These are phyloP conservation scores for Melanostoma mellinum DNA, from an alignment of 2,888 invertebrate species.

Conservation along the genomic window DNA sequence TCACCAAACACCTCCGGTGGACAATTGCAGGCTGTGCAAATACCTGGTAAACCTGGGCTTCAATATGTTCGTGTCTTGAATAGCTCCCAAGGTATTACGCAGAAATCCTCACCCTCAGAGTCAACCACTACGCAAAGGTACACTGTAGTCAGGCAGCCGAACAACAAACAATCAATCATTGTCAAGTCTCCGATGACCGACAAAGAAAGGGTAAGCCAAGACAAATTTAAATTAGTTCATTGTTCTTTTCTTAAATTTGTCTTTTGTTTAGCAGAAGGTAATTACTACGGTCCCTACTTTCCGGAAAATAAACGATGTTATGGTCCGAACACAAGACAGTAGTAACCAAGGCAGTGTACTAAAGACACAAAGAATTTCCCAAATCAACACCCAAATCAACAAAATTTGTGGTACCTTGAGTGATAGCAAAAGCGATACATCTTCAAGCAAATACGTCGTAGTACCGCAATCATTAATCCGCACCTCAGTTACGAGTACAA, in stretches of 20 bases:
- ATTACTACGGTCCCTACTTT: slow-evolving; percentile 75
- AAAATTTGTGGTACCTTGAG: slow-evolving; percentile 70
- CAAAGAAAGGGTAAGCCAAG: slow-evolving; percentile 70
- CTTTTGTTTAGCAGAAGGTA: slow-evolving; percentile 69
- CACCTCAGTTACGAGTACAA: slow-evolving; percentile 53
- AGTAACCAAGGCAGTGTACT: slow-evolving; percentile 35
- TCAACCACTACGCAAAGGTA: slow-evolving; percentile 75
- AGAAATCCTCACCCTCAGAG: slow-evolving; percentile 35
- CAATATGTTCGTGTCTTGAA: slow-evolving; percentile 88
- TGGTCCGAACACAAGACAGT: slow-evolving; percentile 26
- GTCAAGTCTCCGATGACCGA: slow-evolving; percentile 75
- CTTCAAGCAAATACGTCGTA: slow-evolving; percentile 76
- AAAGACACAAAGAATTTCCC: slow-evolving; percentile 77
- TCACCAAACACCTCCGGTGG: slow-evolving; percentile 68
- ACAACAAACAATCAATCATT: slow-evolving; percentile 73
- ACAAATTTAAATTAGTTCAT: not conserved
- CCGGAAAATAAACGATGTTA: slow-evolving; percentile 74
- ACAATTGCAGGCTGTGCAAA: slow-evolving; percentile 78
- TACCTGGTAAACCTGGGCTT: slow-evolving; percentile 81
- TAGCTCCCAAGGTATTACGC: slow-evolving; percentile 77
- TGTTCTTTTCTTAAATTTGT: not conserved
- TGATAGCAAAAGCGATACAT: slow-evolving; percentile 74
- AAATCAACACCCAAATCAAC: slow-evolving; percentile 78
- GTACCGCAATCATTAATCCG: slow-evolving; percentile 75
- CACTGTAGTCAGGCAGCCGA: slow-evolving; percentile 75